These are phyloP conservation scores for Notodonta ziczac DNA, from an alignment of 2,888 invertebrate genomes.

Conservation along the genomic window DNA sequence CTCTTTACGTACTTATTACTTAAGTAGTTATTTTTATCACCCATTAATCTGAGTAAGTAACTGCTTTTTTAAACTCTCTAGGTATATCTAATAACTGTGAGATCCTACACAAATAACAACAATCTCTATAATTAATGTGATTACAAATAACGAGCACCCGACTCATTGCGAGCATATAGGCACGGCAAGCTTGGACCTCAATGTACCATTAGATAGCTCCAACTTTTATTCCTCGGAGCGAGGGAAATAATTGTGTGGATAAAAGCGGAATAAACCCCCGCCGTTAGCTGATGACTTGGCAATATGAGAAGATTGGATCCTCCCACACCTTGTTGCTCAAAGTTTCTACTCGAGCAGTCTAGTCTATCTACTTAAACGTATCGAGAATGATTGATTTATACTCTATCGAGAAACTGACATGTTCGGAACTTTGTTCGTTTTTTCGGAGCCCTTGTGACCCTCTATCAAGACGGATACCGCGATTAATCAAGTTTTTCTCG, in stretches of 20 bases:
- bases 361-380: slow-evolving; percentile 14
- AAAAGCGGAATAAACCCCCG: slow-evolving; percentile 35
- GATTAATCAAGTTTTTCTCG: slow-evolving; percentile 1
- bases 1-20: no score
- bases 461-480: not conserved
- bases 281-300: slow-evolving; percentile 52
- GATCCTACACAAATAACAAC: not conserved
- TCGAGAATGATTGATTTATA: slow-evolving; percentile 5
- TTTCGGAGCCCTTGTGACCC: not conserved
- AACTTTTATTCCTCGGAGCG: slow-evolving; percentile 3
- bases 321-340: slow-evolving; percentile 38
- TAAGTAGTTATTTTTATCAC: no score
- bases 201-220: not conserved
- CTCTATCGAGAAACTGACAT: not conserved
- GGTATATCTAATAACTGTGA: no score
- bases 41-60: no score
- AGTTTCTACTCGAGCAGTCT: slow-evolving; percentile 25
- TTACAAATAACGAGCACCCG: not conserved
- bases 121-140: not conserved
- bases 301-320: slow-evolving; percentile 39
- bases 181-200: not conserved
- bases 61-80: no score
- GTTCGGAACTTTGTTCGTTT: not conserved
- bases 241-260: slow-evolving; percentile 25
- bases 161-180: no score